Evolutionary conservation across 2,113 vertebrate genomes (phyloP).

Genomic region (Caloenas nicobarica): DNA sequence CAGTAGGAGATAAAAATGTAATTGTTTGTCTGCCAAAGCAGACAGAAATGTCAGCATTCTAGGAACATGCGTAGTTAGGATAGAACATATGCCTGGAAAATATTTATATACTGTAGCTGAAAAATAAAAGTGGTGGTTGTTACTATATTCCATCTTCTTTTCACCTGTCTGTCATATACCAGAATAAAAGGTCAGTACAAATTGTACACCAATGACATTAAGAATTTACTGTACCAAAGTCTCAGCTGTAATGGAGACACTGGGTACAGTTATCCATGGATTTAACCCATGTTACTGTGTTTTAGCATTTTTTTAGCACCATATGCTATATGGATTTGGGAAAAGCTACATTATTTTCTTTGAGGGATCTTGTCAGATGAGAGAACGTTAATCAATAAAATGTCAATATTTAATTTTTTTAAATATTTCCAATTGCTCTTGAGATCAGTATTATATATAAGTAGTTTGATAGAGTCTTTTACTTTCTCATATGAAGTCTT

Average conservation of each 20-base stretch:
- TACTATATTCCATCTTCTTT: not conserved
- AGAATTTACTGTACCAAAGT: not conserved
- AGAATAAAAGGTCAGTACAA: not conserved
- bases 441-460: not conserved
- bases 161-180: not conserved
- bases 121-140: not conserved
- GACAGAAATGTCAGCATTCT: slow-evolving; percentile 25
- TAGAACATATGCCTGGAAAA: slow-evolving; percentile 14
- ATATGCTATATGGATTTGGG: not conserved
- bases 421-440: not conserved
- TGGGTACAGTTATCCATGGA: not conserved
- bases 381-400: not conserved
- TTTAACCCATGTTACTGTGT: not conserved
- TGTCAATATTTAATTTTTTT: not conserved
- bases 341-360: not conserved
- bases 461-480: not conserved
- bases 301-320: not conserved
- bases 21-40: slow-evolving; percentile 37
- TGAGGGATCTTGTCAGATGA: not conserved
- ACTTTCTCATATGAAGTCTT: not conserved
- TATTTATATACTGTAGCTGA: not conserved
- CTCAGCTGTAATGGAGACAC: not conserved
- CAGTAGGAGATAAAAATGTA: slow-evolving; percentile 21
- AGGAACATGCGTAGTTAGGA: slow-evolving; percentile 12
- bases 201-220: not conserved